Evolutionary conservation across 2,797 vertebrate genomes (phyloP).

Genomic region (Danio kyathit): DNA sequence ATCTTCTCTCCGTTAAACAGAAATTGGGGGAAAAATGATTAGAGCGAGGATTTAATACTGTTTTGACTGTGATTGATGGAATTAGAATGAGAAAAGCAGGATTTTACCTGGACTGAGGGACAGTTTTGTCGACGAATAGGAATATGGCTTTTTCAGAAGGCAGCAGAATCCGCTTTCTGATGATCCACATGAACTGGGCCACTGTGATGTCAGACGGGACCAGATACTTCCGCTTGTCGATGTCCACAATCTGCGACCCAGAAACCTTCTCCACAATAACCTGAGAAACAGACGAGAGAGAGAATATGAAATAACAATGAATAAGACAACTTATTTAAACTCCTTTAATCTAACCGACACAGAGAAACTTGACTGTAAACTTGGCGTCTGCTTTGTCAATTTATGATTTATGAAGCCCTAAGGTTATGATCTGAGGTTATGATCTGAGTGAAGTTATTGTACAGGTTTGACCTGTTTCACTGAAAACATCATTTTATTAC

Average conservation of each 20-base stretch:
- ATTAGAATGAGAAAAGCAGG: neutral
- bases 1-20: too few species aligned
- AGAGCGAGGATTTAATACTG: neutral
- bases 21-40: too few species aligned
- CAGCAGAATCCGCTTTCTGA: constrained; percentile 98
- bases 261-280: constrained; percentile 99
- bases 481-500: too few species aligned
- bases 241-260: constrained; percentile 97
- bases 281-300: constrained; percentile 68
- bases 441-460: neutral
- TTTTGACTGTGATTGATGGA: neutral
- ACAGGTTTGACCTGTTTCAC: neutral
- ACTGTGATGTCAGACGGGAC: constrained; percentile 98
- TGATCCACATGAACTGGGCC: constrained; percentile 99
- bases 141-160: constrained; percentile 99
- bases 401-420: neutral
- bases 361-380: too few species aligned
- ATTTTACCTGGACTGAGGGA: constrained; percentile 95
- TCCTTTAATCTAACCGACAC: too few species aligned
- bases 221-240: constrained; percentile 98
- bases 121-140: constrained; percentile 98
- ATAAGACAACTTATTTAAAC: too few species aligned
- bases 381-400: too few species aligned
- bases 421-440: neutral
- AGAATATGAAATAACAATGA: too few species aligned